A percentile compares a stretch with the other conserved stretches of the same genome.
Evolutionary conservation across 2,797 vertebrate genomes (phyloP).

Genomic region (Pagetopsis macropterus): DNA sequence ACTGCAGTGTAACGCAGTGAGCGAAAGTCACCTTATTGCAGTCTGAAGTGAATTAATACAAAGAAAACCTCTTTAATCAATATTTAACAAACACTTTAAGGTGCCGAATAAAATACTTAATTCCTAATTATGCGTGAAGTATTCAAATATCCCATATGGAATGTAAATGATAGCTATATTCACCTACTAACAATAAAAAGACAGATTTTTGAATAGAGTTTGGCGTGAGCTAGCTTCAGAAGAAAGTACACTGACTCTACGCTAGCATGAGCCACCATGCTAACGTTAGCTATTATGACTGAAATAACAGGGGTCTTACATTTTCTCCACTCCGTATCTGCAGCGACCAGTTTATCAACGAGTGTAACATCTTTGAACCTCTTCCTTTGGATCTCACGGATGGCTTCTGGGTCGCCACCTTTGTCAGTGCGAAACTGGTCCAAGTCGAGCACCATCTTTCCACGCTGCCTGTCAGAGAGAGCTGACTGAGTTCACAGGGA

Average conservation of each 20-base stretch:
- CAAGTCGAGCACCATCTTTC: constrained; percentile 92
- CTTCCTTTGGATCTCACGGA: constrained; percentile 91
- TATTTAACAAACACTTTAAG: not conserved
- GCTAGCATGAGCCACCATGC: constrained; percentile 54
- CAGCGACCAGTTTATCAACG: constrained; percentile 90
- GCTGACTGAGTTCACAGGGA: not conserved
- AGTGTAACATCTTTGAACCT: constrained; percentile 94
- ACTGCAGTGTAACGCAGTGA: not conserved
- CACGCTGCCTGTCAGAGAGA: constrained; percentile 42
- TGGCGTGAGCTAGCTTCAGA: not conserved
- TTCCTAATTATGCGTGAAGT: rapidly evolving
- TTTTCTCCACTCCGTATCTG: constrained; percentile 93
- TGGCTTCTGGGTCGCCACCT: constrained; percentile 90
- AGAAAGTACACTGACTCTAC: not conserved
- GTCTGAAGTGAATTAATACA: not conserved
- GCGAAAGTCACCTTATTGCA: not conserved
- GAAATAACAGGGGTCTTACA: constrained; percentile 81
- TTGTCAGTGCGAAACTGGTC: constrained; percentile 95
- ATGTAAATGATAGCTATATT: rapidly evolving
- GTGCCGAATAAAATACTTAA: rapidly evolving
- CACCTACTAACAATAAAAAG: not conserved
- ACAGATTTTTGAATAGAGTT: not conserved
- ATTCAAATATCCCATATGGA: rapidly evolving
- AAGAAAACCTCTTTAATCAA: rapidly evolving
- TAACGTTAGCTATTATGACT: constrained; percentile 23